Evolutionary conservation across 1,140 invertebrate genomes (phyloP).

Genomic region (Brachystomella parvula): DNA sequence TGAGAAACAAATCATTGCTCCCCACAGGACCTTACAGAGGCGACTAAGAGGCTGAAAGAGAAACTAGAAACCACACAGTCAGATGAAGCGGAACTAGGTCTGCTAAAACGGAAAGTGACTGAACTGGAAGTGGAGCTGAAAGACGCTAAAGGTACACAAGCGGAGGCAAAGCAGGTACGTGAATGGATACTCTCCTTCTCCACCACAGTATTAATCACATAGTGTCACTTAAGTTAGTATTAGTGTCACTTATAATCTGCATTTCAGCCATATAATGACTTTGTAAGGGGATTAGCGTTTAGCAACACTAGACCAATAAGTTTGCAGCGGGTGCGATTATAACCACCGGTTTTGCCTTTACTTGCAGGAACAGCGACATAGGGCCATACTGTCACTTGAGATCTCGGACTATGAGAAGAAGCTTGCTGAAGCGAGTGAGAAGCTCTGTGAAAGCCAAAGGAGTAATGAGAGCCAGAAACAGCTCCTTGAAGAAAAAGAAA

Average conservation of each 20-base stretch:
- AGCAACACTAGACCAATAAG: too few species aligned
- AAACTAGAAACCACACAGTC: conserved; percentile 24
- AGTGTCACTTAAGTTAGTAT: too few species aligned
- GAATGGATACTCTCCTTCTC: not conserved
- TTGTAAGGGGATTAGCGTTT: not conserved
- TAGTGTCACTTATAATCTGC: too few species aligned
- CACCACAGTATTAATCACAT: not conserved
- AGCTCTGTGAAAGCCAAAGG: conserved; percentile 21
- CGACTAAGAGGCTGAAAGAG: conserved; percentile 29
- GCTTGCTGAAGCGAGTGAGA: conserved; percentile 21
- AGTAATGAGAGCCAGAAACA: conserved; percentile 13
- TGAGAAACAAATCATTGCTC: not conserved
- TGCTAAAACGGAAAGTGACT: conserved; percentile 21
- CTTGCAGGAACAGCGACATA: conserved; percentile 32
- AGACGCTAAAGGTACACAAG: conserved; percentile 25
- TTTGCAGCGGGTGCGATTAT: too few species aligned
- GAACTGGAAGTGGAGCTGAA: conserved; percentile 34
- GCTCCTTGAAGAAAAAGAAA: conserved; percentile 11
- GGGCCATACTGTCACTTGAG: conserved; percentile 33
- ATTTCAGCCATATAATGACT: not conserved
- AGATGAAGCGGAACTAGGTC: conserved; percentile 17
- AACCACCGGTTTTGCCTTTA: too few species aligned
- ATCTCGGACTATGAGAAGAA: conserved; percentile 37
- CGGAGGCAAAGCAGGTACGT: conserved; percentile 23
- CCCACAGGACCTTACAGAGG: conserved; percentile 25